Conservation (phyloP, 1,140 invertebrate genomes). For the Zaprionus camerounensis region DNA sequence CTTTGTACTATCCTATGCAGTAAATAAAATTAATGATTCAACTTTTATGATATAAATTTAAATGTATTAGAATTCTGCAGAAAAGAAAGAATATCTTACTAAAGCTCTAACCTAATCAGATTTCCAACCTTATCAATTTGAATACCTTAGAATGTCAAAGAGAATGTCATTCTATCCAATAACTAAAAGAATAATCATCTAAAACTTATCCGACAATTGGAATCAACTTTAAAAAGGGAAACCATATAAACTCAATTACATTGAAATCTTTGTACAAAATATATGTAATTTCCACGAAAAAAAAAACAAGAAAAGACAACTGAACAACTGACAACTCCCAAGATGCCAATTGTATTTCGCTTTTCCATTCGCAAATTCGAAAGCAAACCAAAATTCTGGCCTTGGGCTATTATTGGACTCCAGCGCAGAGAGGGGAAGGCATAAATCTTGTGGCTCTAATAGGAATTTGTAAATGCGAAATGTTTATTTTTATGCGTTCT, state of each 20-base stretch:
- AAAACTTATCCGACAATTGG: background rate
- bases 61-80: background rate
- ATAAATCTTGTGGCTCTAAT: slow-evolving; percentile 62
- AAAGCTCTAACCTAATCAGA: too few relatives aligned
- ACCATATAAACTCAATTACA: background rate
- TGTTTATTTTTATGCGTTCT: slow-evolving; percentile 76
- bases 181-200: background rate
- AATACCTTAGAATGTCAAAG: background rate
- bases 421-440: background rate
- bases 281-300: slow-evolving; percentile 8
- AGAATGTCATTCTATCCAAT: too few relatives aligned
- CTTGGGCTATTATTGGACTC: slow-evolving; percentile 8
- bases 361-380: slow-evolving; percentile 6
- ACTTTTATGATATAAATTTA: background rate
- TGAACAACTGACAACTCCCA: slow-evolving; percentile 20
- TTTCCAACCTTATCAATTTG: too few relatives aligned
- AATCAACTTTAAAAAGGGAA: background rate
- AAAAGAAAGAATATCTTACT: background rate
- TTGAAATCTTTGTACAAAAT: slow-evolving; percentile 8
- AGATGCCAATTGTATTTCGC: slow-evolving; percentile 32
- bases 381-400: background rate
- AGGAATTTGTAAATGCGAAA: slow-evolving; percentile 76
- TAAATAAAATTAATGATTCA: background rate
- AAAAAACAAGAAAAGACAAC: slow-evolving; percentile 3
- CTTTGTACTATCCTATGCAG: background rate